Percentiles rank a stretch among this genome's conserved stretches.
Conservation (phyloP, 2,113 vertebrate genomes). For the Pao palembangensis region DNA sequence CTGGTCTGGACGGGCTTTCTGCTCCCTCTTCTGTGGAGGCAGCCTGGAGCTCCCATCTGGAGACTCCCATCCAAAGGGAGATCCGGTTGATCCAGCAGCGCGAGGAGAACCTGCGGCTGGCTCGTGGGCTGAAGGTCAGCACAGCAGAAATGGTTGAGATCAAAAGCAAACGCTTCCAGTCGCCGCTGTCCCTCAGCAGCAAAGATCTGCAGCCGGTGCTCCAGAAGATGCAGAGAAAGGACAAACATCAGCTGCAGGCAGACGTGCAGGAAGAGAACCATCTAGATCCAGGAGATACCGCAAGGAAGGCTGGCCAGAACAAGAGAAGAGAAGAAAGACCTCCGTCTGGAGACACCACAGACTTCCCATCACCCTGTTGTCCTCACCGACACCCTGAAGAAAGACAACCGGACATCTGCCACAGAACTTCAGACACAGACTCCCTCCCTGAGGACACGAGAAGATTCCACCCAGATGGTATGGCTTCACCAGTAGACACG, state of each 20-base stretch:
- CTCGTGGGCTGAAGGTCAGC: slow-evolving; percentile 76
- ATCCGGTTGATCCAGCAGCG: slow-evolving; percentile 84
- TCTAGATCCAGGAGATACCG: slow-evolving; percentile 57
- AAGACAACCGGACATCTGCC: background rate
- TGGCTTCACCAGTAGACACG: background rate
- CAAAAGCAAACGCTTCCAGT: slow-evolving; percentile 69
- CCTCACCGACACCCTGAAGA: slow-evolving; percentile 68
- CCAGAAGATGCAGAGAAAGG: slow-evolving; percentile 68
- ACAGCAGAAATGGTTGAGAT: slow-evolving; percentile 81
- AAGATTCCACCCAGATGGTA: background rate
- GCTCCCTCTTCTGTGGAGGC: background rate
- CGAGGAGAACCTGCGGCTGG: slow-evolving; percentile 82
- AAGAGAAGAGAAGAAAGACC: background rate
- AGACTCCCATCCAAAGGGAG: slow-evolving; percentile 90
- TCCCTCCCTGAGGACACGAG: background rate
- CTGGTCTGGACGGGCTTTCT: slow-evolving; percentile 24
- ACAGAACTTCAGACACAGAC: background rate
- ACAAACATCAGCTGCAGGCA: slow-evolving; percentile 54
- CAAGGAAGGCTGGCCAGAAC: slow-evolving; percentile 5
- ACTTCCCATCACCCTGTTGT: slow-evolving; percentile 60
- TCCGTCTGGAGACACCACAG: slow-evolving; percentile 5
- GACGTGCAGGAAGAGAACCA: slow-evolving; percentile 33
- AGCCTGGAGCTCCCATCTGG: slow-evolving; percentile 41
- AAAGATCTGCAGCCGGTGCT: slow-evolving; percentile 50
- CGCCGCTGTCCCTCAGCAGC: slow-evolving; percentile 41